Percentiles rank a stretch among this genome's conserved stretches.
Conservation (phyloP, 1,140 invertebrate genomes). For the Doryteuthis pealeii region DNA sequence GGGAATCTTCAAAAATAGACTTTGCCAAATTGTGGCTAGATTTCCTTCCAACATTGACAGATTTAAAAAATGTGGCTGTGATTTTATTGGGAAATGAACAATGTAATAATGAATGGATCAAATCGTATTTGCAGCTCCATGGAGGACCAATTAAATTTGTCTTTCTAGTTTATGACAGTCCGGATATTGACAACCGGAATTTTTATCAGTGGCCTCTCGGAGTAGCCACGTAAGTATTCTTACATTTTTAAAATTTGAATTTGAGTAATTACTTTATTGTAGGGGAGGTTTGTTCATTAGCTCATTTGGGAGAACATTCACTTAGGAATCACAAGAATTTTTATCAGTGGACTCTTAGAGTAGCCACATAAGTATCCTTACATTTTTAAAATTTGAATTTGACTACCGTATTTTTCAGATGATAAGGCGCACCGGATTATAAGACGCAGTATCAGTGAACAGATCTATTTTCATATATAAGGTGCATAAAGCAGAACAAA, state of each 20-base stretch:
- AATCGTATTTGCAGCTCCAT: constrained; percentile 59
- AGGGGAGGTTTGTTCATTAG: too few species aligned
- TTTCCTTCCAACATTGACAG: constrained; percentile 52
- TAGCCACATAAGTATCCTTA: constrained; percentile 61
- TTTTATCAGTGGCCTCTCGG: constrained; percentile 68
- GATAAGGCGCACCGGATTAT: too few species aligned
- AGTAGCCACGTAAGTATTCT: constrained; percentile 57
- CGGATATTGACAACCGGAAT: constrained; percentile 61
- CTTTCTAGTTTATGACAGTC: constrained; percentile 65
- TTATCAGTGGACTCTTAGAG: constrained; percentile 67
- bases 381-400: too few species aligned
- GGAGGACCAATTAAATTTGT: constrained; percentile 61
- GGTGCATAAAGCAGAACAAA: too few species aligned
- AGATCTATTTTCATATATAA: too few species aligned
- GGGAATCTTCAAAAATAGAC: constrained; percentile 61
- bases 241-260: background rate
- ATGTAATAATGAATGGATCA: constrained; percentile 65
- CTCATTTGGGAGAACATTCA: too few species aligned
- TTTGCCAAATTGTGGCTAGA: constrained; percentile 63
- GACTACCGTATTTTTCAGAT: too few species aligned
- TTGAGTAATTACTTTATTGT: background rate
- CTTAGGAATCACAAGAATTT: too few species aligned
- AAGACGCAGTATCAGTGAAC: too few species aligned
- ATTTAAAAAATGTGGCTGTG: constrained; percentile 58
- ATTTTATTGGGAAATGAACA: constrained; percentile 65